Evolutionary conservation across 1,140 invertebrate species (phyloP), one percentile per base, ranked within the genome.

Genomic region (Halictus rubicundus): DNA sequence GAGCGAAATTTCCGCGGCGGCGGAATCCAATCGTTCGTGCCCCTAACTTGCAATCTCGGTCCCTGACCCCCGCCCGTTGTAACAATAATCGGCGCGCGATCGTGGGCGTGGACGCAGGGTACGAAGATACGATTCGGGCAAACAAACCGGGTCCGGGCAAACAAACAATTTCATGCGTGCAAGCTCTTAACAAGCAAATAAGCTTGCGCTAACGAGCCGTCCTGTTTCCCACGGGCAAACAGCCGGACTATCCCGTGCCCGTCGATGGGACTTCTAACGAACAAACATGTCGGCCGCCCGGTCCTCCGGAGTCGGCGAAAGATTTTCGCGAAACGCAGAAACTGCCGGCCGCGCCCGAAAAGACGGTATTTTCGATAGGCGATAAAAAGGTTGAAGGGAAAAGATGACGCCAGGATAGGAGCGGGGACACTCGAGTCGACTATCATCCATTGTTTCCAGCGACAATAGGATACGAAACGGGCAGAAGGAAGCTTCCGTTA

Each of bases 401-500:
- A 21, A 60, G 27, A 61, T 25, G 23, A 46, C 14, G 23, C 32
- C 32, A 12, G 21, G 21, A 2, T 9, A 3, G 25, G 19, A 39
- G 57, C 19, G 39, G 37, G 49, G 19, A 52, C 5, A 0, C n/a
- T 12, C 23, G 46, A 19, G n/a, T 57, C 59, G 68, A 77, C 32
- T 63, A 60, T 46, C n/a, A n/a, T 39, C 59, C 21, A 69, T 82
- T 82, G 66, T 85, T 82, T 72, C 60, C 68, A 42, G 16, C n/a
- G 57, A 84, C 75, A 82, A 84, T 84, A 19, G 68, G 32, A 78
- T 78, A 74, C 79, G 68, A 85, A 85, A 79, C 75, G 83, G 68
- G 60, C 57, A 76, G 83, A 73, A 78, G 83, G 76, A 81, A 60
- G 71, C 83, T 82, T 86, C 74, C 82, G 84, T 81, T 78, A 83